A percentile compares a stretch with the other conserved stretches of the same genome.
Conservation (phyloP, 2,888 invertebrate species). For the Salticus scenicus region DNA sequence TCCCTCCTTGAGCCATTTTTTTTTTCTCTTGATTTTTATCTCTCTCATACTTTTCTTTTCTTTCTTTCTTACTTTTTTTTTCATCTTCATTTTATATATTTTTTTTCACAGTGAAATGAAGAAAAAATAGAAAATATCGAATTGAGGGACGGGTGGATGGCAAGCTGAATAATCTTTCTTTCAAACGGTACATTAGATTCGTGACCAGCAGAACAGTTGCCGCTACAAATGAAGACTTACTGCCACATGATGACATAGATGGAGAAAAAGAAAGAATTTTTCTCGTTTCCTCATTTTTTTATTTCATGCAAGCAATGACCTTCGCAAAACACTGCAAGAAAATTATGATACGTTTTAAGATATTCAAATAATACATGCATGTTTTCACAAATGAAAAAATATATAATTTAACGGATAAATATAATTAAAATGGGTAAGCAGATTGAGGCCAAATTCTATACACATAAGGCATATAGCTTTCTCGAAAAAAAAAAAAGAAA, state of each 20-base stretch:
- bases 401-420: no score
- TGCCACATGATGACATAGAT: neutral
- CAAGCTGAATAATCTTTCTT: slow-evolving; percentile 26
- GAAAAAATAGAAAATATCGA: neutral
- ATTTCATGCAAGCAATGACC: neutral
- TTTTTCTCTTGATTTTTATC: neutral
- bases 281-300: no score
- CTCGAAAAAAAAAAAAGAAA: no score
- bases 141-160: neutral
- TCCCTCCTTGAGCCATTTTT: neutral
- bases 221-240: slow-evolving; percentile 33
- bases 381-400: no score
- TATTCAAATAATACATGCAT: no score
- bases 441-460: no score
- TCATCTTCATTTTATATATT: neutral
- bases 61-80: neutral
- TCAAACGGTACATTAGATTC: slow-evolving; percentile 50
- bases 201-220: slow-evolving; percentile 12
- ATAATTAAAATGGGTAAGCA: no score
- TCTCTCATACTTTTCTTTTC: neutral
- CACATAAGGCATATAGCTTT: no score
- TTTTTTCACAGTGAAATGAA: neutral
- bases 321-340: no score
- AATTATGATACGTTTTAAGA: no score
- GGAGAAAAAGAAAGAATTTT: neutral